A percentile compares a stretch with the other conserved stretches of the same genome.
Evolutionary conservation across 2,113 vertebrate genomes (phyloP).

Genomic region (Spermophilus dauricus): DNA sequence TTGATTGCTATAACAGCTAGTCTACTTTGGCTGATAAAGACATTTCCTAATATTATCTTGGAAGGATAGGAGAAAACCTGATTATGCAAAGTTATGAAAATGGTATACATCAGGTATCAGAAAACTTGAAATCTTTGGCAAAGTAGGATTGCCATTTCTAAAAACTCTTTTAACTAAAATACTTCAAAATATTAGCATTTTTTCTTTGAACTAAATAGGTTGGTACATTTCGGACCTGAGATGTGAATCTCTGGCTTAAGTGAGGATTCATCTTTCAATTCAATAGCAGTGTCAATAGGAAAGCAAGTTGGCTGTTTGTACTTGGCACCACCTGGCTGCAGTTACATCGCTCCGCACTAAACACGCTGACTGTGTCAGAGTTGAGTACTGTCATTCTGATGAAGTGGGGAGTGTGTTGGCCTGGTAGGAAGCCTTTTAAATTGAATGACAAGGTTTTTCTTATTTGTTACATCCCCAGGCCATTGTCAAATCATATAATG

Average conservation of each 20-base stretch:
- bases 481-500: constrained; percentile 86
- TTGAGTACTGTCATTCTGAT: constrained; percentile 84
- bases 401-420: constrained; percentile 82
- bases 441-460: constrained; percentile 86
- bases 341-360: constrained; percentile 76
- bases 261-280: constrained; percentile 63
- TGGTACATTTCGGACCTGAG: constrained; percentile 42
- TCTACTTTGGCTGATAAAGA: background rate
- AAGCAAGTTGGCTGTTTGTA: constrained; percentile 69
- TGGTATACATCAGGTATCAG: background rate
- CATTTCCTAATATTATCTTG: background rate
- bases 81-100: constrained; percentile 56
- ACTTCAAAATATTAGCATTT: constrained; percentile 24
- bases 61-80: background rate
- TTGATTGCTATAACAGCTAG: constrained; percentile 1
- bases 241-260: constrained; percentile 51
- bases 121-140: constrained; percentile 61
- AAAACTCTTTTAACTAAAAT: constrained; percentile 61
- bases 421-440: constrained; percentile 85
- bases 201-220: constrained; percentile 56
- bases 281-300: constrained; percentile 62
- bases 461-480: constrained; percentile 86
- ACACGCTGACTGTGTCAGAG: constrained; percentile 75
- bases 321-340: constrained; percentile 72
- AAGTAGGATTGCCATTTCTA: constrained; percentile 10